These are phyloP conservation scores for Anguilla anguilla DNA, from an alignment of 2,797 vertebrate genomes.

Conservation along the genomic window DNA sequence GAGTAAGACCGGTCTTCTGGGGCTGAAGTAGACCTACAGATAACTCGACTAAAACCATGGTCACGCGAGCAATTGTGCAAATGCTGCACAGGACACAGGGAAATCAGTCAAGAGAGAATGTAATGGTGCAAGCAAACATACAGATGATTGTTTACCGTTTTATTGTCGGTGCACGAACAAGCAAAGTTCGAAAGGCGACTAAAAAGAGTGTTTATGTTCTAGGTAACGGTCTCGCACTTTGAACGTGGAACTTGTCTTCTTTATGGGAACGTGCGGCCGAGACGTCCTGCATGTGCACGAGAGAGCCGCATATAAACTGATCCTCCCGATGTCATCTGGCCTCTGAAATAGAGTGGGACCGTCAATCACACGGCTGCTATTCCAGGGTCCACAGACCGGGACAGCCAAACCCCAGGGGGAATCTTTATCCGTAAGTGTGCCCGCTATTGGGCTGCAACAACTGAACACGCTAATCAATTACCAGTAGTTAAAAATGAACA, in stretches of 20 bases:
- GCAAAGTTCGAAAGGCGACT: neutral
- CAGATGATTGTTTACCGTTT: neutral
- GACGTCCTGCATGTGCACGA: conserved; percentile 56
- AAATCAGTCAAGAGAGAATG: neutral
- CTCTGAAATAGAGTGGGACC: conserved; percentile 74
- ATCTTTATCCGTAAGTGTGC: conserved; percentile 22
- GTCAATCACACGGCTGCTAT: conserved; percentile 77
- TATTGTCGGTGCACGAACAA: neutral
- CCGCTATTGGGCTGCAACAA: neutral
- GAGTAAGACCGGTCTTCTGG: neutral
- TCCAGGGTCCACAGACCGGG: conserved; percentile 56
- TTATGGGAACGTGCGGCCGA: conserved; percentile 46
- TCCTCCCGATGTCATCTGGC: conserved; percentile 75
- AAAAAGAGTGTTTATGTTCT: neutral
- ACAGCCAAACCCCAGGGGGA: conserved; percentile 35
- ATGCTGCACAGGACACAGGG: neutral
- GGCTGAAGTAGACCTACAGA: neutral
- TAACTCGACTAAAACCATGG: neutral
- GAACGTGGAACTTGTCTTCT: neutral
- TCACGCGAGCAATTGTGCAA: neutral
- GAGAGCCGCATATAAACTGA: conserved; percentile 68
- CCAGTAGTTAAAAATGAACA: too few species aligned
- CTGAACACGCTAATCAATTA: too few species aligned
- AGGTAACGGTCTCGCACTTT: neutral
- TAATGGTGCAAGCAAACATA: neutral